Conservation (phyloP, 2,888 invertebrate species). For the Allacma fusca region DNA sequence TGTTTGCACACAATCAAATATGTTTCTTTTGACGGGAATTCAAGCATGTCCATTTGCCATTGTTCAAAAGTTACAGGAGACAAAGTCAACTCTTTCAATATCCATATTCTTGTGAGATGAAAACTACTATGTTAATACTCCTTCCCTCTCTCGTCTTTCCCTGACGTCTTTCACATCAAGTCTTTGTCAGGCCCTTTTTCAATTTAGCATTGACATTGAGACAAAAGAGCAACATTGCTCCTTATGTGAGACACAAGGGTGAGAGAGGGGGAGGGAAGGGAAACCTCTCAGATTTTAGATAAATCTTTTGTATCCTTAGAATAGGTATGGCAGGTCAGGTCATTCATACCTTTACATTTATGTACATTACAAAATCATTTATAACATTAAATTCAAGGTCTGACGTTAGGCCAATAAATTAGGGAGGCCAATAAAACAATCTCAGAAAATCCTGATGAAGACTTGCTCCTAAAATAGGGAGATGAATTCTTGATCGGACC, state of each 20-base stretch:
- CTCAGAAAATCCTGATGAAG: too few relatives aligned
- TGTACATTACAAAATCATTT: too few relatives aligned
- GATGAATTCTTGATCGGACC: too few relatives aligned
- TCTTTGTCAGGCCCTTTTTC: slow-evolving; percentile 21
- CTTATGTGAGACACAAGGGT: neutral
- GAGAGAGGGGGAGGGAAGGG: too few relatives aligned
- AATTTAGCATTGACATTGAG: slow-evolving; percentile 17
- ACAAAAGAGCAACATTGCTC: slow-evolving; percentile 16
- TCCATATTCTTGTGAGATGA: slow-evolving; percentile 24
- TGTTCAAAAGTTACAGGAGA: slow-evolving; percentile 36
- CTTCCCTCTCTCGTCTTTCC: neutral
- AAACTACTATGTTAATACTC: neutral
- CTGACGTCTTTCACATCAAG: neutral
- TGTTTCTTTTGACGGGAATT: slow-evolving; percentile 41
- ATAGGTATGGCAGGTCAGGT: too few relatives aligned
- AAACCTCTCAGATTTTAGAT: too few relatives aligned
- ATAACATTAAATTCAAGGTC: too few relatives aligned
- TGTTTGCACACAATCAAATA: slow-evolving; percentile 45
- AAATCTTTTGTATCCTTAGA: too few relatives aligned
- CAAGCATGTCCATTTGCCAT: slow-evolving; percentile 35
- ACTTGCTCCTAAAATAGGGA: too few relatives aligned
- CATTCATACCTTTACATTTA: too few relatives aligned
- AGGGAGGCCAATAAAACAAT: too few relatives aligned
- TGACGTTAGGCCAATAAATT: too few relatives aligned
- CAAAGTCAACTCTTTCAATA: slow-evolving; percentile 34